Base-by-base conservation (phyloP, 1,140 invertebrate species). In the Tetragnatha versicolor region DNA sequence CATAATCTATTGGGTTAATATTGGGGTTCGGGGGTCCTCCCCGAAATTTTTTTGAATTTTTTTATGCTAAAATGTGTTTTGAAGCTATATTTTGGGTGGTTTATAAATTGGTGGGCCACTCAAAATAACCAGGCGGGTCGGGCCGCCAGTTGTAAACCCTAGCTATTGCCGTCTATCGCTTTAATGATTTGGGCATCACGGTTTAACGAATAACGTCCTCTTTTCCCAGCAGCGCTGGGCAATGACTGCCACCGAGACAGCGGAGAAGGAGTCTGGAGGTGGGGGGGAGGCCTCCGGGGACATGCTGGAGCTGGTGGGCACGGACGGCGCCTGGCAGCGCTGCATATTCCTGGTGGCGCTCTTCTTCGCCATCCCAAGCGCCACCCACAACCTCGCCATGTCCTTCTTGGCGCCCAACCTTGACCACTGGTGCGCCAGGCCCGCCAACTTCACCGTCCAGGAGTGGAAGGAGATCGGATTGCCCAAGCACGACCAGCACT, bases 351-450 rank as follows among this genome's bases (percentile, higher is more conserved):
- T 79, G 10, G 9, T 69, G 29, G 27, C 69, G 12, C n/a, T 79
- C 12, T 79, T 69, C 22, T 60, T 55, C 22, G 39, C 51, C 12
- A 69, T 79, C 10, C 76, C 76, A 0, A 31, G 29, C 37, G 63
- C 51, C n/a, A 66, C 49, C 10, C 65, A 79, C 65, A 79, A 79
- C 29, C 25, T 79, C 37, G 49, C 27, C 10, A 79, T 79, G 53
- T 60, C 76, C 1, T 79, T 79, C n/a, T 42, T 69, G n/a, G 76
- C 76, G 3, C 76, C 76, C 1, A 69, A 79, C n/a, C 3, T 79
- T 10, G 65, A 69, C 20, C 65, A 79, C 29, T 79, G 76, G 76
- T 79, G 76, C 22, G 60, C 61, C 1, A 66, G 61, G 45, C 73
- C 73, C 6, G 27, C 42, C 2, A 77, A 77, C n/a, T 51, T 31